Percentiles rank a stretch among this genome's conserved stretches.
These are phyloP conservation scores for Sorex fumeus DNA, from an alignment of 2,113 vertebrate genomes.

Conservation along the genomic window DNA sequence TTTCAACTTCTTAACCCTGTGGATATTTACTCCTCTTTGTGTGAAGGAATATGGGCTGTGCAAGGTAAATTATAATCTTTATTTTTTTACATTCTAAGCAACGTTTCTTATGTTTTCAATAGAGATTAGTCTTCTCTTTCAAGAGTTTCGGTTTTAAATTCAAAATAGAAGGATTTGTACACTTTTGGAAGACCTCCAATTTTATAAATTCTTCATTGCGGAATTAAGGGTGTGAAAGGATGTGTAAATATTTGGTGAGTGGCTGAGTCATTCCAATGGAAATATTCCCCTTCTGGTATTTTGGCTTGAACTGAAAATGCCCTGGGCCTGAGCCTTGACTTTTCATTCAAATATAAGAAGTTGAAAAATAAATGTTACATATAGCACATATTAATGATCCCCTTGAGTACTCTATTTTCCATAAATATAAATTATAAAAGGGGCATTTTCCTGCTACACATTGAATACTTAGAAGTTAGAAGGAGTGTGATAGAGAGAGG, in stretches of 20 bases:
- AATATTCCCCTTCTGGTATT: constrained; percentile 73
- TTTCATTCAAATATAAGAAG: constrained; percentile 68
- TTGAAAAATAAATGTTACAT: constrained; percentile 70
- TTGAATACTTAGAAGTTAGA: background rate
- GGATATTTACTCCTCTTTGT: background rate
- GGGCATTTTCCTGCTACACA: constrained; percentile 46
- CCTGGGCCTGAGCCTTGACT: constrained; percentile 40
- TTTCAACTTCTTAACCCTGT: background rate
- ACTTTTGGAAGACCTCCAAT: constrained; percentile 80
- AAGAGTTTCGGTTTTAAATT: constrained; percentile 70
- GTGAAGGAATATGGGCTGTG: constrained; percentile 9
- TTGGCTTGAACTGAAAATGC: constrained; percentile 74
- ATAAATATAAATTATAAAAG: constrained; percentile 68
- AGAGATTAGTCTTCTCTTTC: constrained; percentile 60
- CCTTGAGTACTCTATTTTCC: constrained; percentile 53
- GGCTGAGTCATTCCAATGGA: constrained; percentile 78
- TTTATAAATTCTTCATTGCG: constrained; percentile 80
- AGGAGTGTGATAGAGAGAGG: background rate
- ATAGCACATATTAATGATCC: constrained; percentile 55
- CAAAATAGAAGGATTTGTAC: constrained; percentile 73
- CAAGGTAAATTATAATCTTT: constrained; percentile 39
- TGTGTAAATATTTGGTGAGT: constrained; percentile 83
- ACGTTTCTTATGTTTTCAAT: constrained; percentile 27
- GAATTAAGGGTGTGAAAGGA: constrained; percentile 80
- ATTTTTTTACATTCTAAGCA: constrained; percentile 65